Percentiles rank a stretch among this genome's conserved stretches.
Evolutionary conservation across 2,113 vertebrate genomes (phyloP).

Genomic region (Scopus umbretta): DNA sequence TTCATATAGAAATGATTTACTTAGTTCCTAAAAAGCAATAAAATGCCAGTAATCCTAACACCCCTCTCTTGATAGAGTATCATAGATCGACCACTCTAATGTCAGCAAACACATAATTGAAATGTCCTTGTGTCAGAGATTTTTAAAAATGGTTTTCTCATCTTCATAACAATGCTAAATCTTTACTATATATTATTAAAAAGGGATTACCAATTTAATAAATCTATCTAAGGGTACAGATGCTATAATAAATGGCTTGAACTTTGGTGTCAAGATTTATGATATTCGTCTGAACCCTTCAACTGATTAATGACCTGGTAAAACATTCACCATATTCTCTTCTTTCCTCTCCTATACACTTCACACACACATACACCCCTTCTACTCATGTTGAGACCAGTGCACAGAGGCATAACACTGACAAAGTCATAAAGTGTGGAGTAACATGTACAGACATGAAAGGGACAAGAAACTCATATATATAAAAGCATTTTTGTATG

Average conservation of each 20-base stretch:
- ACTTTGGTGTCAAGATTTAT: slow-evolving; percentile 52
- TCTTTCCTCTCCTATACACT: background rate
- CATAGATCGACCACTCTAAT: slow-evolving; percentile 10
- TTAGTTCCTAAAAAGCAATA: slow-evolving; percentile 50
- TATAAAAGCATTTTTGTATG: background rate
- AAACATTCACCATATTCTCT: slow-evolving; percentile 11
- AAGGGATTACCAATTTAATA: slow-evolving; percentile 59
- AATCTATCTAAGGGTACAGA: slow-evolving; percentile 46
- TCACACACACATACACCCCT: background rate
- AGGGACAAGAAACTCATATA: background rate
- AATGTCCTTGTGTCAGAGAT: slow-evolving; percentile 28
- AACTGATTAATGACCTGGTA: slow-evolving; percentile 47
- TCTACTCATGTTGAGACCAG: background rate
- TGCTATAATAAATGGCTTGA: slow-evolving; percentile 48
- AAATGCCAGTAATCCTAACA: slow-evolving; percentile 37
- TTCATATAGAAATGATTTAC: slow-evolving; percentile 16
- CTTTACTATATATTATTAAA: slow-evolving; percentile 61
- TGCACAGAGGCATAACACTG: background rate
- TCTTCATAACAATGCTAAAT: slow-evolving; percentile 65
- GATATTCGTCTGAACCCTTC: slow-evolving; percentile 16
- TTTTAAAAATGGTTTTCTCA: slow-evolving; percentile 52
- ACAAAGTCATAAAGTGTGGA: background rate
- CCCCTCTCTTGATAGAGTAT: background rate
- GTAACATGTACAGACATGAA: background rate
- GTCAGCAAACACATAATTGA: slow-evolving; percentile 61